Evolutionary conservation across 2,113 vertebrate species (phyloP).

Genomic region (Heterocephalus glaber): DNA sequence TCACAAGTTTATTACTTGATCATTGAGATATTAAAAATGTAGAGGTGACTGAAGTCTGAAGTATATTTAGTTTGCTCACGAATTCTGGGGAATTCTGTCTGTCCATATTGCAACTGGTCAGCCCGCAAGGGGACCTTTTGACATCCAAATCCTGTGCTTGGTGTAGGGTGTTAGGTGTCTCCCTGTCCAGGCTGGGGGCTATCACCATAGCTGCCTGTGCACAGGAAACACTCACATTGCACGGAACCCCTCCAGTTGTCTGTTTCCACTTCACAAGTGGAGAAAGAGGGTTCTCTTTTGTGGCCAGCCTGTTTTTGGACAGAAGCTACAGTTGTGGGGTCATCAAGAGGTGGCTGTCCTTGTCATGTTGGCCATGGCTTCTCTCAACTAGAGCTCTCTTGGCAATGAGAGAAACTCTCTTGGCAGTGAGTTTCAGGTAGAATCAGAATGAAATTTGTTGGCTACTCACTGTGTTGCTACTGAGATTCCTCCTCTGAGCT

Average conservation of each 20-base stretch:
- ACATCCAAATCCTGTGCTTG: accelerated
- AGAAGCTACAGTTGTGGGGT: neutral
- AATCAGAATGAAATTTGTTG: neutral
- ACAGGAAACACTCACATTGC: neutral
- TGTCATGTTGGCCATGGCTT: neutral
- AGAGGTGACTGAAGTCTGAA: neutral
- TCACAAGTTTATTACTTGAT: neutral
- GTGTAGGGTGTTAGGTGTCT: accelerated
- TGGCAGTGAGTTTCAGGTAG: neutral
- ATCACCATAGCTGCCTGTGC: accelerated
- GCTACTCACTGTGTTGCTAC: neutral
- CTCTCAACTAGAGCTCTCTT: neutral
- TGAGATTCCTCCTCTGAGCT: neutral
- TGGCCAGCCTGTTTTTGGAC: neutral
- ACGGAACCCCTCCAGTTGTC: too few species aligned
- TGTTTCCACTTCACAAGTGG: neutral
- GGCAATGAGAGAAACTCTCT: neutral
- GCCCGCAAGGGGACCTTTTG: neutral
- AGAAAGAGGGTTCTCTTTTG: neutral
- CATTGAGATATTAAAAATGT: neutral
- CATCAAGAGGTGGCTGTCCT: accelerated
- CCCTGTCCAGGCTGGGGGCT: neutral
- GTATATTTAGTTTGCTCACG: neutral
- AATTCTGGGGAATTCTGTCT: neutral
- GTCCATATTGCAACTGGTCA: accelerated